Percentiles rank a stretch among this genome's conserved stretches.
Conservation (phyloP, 2,888 invertebrate genomes). For the Pedicia rivosa region DNA sequence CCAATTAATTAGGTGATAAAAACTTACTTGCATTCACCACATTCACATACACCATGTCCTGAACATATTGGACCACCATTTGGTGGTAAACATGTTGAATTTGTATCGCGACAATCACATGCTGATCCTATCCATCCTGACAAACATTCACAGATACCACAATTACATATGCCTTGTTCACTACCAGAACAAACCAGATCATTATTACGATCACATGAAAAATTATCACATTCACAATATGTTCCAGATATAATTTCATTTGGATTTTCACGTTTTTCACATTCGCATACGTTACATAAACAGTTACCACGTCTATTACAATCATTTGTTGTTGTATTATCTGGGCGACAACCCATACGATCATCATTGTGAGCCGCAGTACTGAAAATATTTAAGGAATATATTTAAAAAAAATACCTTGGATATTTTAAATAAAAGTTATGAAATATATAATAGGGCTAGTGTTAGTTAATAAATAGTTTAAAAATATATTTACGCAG, state of each 20-base stretch:
- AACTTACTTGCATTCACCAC: constrained; percentile 61
- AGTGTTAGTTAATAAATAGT: too few relatives aligned
- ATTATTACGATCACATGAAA: constrained; percentile 77
- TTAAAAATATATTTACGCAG: constrained; percentile 34
- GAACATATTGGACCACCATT: constrained; percentile 47
- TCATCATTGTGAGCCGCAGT: constrained; percentile 8
- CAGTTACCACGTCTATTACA: constrained; percentile 70
- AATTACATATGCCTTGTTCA: constrained; percentile 71
- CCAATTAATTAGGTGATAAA: too few relatives aligned
- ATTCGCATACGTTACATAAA: constrained; percentile 66
- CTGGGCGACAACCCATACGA: constrained; percentile 48
- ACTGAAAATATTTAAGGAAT: constrained; percentile 44
- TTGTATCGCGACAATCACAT: constrained; percentile 68
- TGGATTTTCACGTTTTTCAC: constrained; percentile 42
- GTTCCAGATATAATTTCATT: constrained; percentile 53
- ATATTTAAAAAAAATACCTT: too few relatives aligned
- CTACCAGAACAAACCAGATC: constrained; percentile 66
- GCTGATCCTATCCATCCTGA: constrained; percentile 67
- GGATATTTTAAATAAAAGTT: too few relatives aligned
- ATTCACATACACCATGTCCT: constrained; percentile 78
- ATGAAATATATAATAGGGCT: too few relatives aligned
- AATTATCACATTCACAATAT: constrained; percentile 93
- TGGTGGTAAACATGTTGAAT: constrained; percentile 58
- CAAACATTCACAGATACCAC: constrained; percentile 71
- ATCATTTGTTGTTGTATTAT: constrained; percentile 45